A percentile compares a stretch with the other conserved stretches of the same genome.
Conservation (phyloP, 1,140 invertebrate species). For the Hylaeus volcanicus region DNA sequence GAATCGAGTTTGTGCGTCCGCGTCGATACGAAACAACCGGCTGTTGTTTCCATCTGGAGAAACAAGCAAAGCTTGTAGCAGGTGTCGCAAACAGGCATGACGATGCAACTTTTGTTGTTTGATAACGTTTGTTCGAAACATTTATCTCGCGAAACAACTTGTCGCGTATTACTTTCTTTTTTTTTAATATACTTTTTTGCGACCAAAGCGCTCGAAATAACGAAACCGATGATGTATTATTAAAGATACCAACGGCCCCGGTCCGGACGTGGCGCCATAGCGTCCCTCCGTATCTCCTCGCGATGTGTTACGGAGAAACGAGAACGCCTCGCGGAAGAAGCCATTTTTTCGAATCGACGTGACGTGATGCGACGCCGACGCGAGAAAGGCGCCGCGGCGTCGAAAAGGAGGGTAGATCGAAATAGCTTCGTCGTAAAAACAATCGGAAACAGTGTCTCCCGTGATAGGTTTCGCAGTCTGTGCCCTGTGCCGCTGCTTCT, state of each 20-base stretch:
- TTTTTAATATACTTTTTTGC: too few species aligned
- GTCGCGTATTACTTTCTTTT: too few species aligned
- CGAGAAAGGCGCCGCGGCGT: background rate
- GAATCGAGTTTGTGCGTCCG: background rate
- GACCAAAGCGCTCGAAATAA: too few species aligned
- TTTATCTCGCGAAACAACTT: too few species aligned
- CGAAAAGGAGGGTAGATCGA: background rate
- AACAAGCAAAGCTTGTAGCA: background rate
- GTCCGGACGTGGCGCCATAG: too few species aligned
- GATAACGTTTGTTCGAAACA: too few species aligned
- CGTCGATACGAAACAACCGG: conserved; percentile 36
- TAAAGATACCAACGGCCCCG: background rate
- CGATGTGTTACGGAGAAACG: background rate
- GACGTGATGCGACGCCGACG: too few species aligned
- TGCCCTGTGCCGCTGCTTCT: background rate
- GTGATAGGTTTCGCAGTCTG: background rate
- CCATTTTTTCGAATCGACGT: conserved; percentile 31
- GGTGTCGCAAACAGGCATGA: background rate
- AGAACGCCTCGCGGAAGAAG: background rate
- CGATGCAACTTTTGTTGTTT: background rate
- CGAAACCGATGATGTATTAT: background rate
- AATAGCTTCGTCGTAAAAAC: conserved; percentile 28
- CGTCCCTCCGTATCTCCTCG: background rate
- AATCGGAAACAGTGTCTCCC: conserved; percentile 13
- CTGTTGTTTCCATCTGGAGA: conserved; percentile 7